These are phyloP conservation scores for Noctua janthina DNA, from an alignment of 2,888 invertebrate species.

Conservation along the genomic window DNA sequence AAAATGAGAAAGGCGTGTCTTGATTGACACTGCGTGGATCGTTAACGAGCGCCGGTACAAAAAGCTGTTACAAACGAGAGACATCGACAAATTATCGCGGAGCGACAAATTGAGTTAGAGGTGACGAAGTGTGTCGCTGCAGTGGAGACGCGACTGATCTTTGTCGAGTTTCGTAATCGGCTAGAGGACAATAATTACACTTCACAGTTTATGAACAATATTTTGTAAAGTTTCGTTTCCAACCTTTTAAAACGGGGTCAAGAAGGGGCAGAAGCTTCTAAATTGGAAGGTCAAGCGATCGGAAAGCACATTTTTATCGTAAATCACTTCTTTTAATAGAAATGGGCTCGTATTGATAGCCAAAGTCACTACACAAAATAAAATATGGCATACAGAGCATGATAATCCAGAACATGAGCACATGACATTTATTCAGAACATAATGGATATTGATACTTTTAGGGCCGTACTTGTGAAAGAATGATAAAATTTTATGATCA, in stretches of 20 bases:
- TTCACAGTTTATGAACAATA: constrained; percentile 9
- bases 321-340: constrained; percentile 1
- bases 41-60: constrained; percentile 67
- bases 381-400: constrained; percentile 27
- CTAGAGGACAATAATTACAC: constrained; percentile 22
- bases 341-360: constrained; percentile 4
- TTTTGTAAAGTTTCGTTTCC: background rate
- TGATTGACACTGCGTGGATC: constrained; percentile 67
- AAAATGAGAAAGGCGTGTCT: constrained; percentile 55
- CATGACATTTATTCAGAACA: constrained; percentile 50
- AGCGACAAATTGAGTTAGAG: constrained; percentile 77
- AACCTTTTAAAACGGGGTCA: background rate
- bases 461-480: constrained; percentile 60
- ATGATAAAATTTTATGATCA: constrained; percentile 69
- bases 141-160: constrained; percentile 48
- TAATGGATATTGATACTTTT: constrained; percentile 65
- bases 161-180: constrained; percentile 47
- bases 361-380: background rate
- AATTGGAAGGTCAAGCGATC: background rate
- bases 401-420: constrained; percentile 51
- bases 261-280: background rate
- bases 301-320: background rate
- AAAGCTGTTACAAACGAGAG: constrained; percentile 67
- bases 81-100: constrained; percentile 76
- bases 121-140: constrained; percentile 62